Conservation (phyloP, 2,888 invertebrate genomes). For the Volucella inflata region DNA sequence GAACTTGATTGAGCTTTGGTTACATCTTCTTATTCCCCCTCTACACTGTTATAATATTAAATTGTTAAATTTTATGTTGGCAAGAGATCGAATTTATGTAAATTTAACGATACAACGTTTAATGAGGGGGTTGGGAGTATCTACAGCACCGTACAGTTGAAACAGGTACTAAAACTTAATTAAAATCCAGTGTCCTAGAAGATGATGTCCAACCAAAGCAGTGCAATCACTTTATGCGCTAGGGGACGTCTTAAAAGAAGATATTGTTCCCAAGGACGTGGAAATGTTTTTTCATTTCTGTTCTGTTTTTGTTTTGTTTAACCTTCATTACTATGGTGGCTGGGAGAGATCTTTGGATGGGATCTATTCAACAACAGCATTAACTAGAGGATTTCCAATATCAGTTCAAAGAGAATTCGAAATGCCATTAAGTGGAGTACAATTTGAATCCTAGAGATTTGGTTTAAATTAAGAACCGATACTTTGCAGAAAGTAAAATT, state of each 20-base stretch:
- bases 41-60: constrained; percentile 21
- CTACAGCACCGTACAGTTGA: constrained; percentile 6
- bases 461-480: constrained; percentile 52
- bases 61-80: constrained; percentile 68
- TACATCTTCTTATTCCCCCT: constrained; percentile 25
- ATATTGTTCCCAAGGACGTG: constrained; percentile 37
- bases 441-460: constrained; percentile 60
- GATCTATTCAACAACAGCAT: constrained; percentile 7
- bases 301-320: constrained; percentile 6
- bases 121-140: constrained; percentile 2
- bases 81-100: constrained; percentile 73
- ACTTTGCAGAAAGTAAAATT: constrained; percentile 42
- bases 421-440: constrained; percentile 62
- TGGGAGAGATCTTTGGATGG: neutral
- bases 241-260: constrained; percentile 1
- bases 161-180: constrained; percentile 68
- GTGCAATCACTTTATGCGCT: constrained; percentile 31
- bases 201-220: neutral
- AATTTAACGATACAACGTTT: constrained; percentile 63
- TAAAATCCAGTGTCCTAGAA: constrained; percentile 51
- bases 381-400: constrained; percentile 59
- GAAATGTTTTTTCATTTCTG: constrained; percentile 17
- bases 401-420: constrained; percentile 63
- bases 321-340: constrained; percentile 30
- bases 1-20: constrained; percentile 58